A percentile compares a stretch with the other conserved stretches of the same genome.
Conservation (phyloP, 2,888 invertebrate species). For the Herminia tarsipennalis region DNA sequence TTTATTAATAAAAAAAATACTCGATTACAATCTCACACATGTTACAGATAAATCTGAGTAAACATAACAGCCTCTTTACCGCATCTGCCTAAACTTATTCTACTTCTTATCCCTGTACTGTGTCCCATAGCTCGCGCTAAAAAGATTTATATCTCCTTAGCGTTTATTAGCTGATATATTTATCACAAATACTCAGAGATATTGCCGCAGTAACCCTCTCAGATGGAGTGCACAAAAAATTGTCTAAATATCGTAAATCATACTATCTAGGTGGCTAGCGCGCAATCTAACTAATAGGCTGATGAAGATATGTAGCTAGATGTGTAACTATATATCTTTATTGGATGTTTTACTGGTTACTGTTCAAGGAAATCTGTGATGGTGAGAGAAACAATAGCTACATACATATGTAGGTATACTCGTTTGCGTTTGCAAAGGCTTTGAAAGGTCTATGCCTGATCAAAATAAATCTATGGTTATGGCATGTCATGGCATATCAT, state of each 20-base stretch:
- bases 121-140: slow-evolving; percentile 51
- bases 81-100: no score
- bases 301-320: slow-evolving; percentile 31
- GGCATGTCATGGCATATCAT: no score
- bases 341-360: slow-evolving; percentile 14
- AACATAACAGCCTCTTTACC: no score
- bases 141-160: slow-evolving; percentile 77
- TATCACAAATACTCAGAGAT: slow-evolving; percentile 77
- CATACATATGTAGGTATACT: no score
- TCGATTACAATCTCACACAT: no score
- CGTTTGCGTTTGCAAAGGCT: no score
- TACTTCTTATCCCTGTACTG: slow-evolving; percentile 40
- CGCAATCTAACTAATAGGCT: slow-evolving; percentile 55
- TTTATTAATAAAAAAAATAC: no score
- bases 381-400: no score
- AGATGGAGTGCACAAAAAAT: slow-evolving; percentile 50
- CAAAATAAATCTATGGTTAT: no score
- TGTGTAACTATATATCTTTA: slow-evolving; percentile 33
- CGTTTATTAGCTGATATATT: slow-evolving; percentile 82
- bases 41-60: no score
- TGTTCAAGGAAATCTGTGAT: slow-evolving; percentile 4
- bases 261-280: slow-evolving; percentile 47
- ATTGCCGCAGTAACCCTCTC: slow-evolving; percentile 64
- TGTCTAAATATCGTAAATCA: slow-evolving; percentile 62
- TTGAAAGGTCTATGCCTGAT: no score